Percentiles rank a stretch among this genome's conserved stretches.
phyloP scores from a whole-genome alignment of 2,113 vertebrate species.

The Nycticebus coucang region DNA sequence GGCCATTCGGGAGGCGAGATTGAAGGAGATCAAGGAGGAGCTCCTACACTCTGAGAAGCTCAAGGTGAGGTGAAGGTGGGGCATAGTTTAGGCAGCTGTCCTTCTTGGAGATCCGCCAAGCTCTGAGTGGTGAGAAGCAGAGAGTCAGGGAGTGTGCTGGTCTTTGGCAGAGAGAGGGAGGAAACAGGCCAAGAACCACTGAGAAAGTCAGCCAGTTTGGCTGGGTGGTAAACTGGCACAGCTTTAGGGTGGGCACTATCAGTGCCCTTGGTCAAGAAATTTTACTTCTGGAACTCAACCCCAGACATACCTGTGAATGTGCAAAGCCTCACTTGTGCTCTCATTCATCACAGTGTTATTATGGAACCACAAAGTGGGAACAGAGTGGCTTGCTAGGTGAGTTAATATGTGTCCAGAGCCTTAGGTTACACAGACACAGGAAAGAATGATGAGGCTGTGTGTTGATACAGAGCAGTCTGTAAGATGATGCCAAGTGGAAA shows the following conservation, averaged over 20 bases:
- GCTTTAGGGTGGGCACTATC: neutral
- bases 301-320: neutral
- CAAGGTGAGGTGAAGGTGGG: conserved; percentile 85
- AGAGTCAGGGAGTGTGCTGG: neutral
- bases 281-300: neutral
- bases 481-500: fast-evolving
- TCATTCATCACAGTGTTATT: fast-evolving
- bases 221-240: neutral
- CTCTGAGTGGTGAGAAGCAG: neutral
- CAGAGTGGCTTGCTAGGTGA: fast-evolving
- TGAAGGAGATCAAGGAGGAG: conserved; percentile 97
- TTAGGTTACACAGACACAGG: neutral
- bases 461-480: neutral
- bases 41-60: conserved; percentile 95
- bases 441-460: neutral
- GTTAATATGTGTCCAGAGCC: neutral
- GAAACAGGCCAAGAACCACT: neutral
- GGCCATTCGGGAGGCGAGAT: conserved; percentile 91
- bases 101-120: neutral
- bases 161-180: neutral
- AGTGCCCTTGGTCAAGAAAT: neutral
- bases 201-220: too few relatives aligned
- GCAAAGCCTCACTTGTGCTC: fast-evolving
- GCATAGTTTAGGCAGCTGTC: neutral
- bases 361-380: neutral